A percentile compares a stretch with the other conserved stretches of the same genome.
Conservation (phyloP, 2,888 invertebrate species). For the Cistogaster globosa region DNA sequence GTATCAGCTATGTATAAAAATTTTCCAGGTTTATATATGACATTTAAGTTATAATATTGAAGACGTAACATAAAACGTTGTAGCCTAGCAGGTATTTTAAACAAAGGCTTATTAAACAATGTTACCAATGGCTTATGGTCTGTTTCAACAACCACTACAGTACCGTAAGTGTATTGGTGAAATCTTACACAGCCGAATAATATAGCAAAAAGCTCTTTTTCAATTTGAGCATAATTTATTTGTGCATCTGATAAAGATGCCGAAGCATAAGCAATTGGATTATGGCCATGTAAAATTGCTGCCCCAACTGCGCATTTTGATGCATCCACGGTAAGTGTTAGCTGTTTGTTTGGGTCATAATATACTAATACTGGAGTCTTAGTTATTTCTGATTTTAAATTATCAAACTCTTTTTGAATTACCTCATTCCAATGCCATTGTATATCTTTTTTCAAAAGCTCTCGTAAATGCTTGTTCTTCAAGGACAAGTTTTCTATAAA, state of each 20-base stretch:
- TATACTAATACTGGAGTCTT: slow-evolving; percentile 46
- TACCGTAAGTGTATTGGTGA: slow-evolving; percentile 35
- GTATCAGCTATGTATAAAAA: slow-evolving; percentile 28
- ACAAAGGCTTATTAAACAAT: no score
- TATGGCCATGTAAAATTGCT: slow-evolving; percentile 40
- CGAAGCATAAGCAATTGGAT: no score
- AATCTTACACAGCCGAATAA: slow-evolving; percentile 55
- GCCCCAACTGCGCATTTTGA: slow-evolving; percentile 58
- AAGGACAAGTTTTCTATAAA: slow-evolving; percentile 38
- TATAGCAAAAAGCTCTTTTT: slow-evolving; percentile 69
- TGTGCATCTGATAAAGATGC: no score
- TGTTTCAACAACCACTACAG: slow-evolving; percentile 26
- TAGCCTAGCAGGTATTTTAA: no score
- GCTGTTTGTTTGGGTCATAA: slow-evolving; percentile 45
- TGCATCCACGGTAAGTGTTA: slow-evolving; percentile 53
- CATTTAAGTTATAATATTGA: slow-evolving; percentile 14
- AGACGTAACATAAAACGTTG: no score
- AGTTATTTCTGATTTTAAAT: slow-evolving; percentile 44
- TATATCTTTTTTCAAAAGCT: slow-evolving; percentile 51
- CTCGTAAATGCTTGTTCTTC: slow-evolving; percentile 57
- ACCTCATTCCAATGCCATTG: no score
- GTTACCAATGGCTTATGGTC: neutral
- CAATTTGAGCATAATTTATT: neutral
- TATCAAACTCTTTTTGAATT: neutral
- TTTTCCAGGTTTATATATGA: slow-evolving; percentile 15